Base-by-base conservation (phyloP, 2,797 vertebrate genomes). In the Sebastolobus altivelis region DNA sequence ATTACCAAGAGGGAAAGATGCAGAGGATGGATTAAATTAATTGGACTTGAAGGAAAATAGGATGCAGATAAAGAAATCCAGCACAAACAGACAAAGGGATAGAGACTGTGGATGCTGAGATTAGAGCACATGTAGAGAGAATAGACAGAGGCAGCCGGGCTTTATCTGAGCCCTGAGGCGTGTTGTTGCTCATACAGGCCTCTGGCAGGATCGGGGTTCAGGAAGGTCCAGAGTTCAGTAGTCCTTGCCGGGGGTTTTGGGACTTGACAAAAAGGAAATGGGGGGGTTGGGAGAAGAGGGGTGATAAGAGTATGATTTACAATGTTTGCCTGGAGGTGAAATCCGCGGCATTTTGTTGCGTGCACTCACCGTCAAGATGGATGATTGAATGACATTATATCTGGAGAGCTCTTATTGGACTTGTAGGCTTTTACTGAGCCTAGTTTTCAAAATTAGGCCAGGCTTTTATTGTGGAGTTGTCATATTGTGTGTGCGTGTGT, bases 361-460 rank as follows among this genome's bases (percentile, higher is more conserved):
- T 6, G 8, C 10, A 58, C 70, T 72, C 5, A 13, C 22, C 8
- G 52, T 84, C 59, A 56, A 49, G 29, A 84, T 86, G 27, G 83
- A 87, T 93, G 81, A 90, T 88, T 92, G 65, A 87, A 89, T 84
- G 40, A 75, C 76, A 78, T 87, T 88, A 83, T 80, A 60, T 77
- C 10, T 68, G 35, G 1, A 76, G 60, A 79, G 62, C 83, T 65
- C 74, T 76, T 63, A 54, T 82, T 68, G 66, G 14, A 75, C 71
- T 73, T 38, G 7, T n/a, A 40, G 18, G 77, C 49, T 83, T 83
- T 87, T 62, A 86, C 52, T 27, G 29, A 18, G 12, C 9, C 59
- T 38, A 5, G 38, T 81, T 89, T 80, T 76, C 37, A 70, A 77
- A 89, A 85, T 66, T 27, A 60, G 58, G 52, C 29, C n/a, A 33